phyloP scores from a whole-genome alignment of 2,113 vertebrate genomes.

The Pandion haliaetus region DNA sequence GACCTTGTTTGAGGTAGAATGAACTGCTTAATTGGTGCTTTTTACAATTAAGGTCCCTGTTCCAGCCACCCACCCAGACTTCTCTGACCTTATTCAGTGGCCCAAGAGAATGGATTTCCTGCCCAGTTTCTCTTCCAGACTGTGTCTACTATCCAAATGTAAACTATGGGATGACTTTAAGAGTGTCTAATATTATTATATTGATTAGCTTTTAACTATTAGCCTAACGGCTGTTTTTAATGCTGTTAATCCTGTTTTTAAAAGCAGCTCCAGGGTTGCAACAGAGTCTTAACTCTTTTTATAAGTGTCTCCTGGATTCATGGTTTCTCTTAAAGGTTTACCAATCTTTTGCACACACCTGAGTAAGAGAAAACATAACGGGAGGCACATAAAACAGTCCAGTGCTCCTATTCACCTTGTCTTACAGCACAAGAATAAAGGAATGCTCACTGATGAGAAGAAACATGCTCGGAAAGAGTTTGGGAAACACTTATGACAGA shows the following conservation, averaged over 20 bases:
- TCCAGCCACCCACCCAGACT: background rate
- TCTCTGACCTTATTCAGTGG: background rate
- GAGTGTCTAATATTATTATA: background rate
- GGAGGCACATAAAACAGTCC: background rate
- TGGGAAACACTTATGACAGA: background rate
- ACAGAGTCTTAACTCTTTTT: background rate
- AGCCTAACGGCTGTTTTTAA: background rate
- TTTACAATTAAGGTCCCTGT: background rate
- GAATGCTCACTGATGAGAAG: background rate
- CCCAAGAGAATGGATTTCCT: background rate
- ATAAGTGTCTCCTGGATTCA: background rate
- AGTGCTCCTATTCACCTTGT: background rate
- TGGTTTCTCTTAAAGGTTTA: background rate
- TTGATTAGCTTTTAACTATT: background rate
- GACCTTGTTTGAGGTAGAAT: background rate
- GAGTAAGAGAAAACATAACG: fast-evolving
- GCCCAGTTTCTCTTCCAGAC: background rate
- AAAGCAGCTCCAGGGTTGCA: background rate
- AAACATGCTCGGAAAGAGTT: background rate
- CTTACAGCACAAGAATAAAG: background rate
- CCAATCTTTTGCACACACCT: background rate
- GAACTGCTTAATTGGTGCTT: background rate
- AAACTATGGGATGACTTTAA: background rate
- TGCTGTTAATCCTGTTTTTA: background rate
- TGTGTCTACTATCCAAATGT: background rate